Percentiles rank a stretch among this genome's conserved stretches.
These are phyloP conservation scores for Pristionchus maxplancki DNA, from an alignment of 2,888 invertebrate genomes.

Conservation along the genomic window DNA sequence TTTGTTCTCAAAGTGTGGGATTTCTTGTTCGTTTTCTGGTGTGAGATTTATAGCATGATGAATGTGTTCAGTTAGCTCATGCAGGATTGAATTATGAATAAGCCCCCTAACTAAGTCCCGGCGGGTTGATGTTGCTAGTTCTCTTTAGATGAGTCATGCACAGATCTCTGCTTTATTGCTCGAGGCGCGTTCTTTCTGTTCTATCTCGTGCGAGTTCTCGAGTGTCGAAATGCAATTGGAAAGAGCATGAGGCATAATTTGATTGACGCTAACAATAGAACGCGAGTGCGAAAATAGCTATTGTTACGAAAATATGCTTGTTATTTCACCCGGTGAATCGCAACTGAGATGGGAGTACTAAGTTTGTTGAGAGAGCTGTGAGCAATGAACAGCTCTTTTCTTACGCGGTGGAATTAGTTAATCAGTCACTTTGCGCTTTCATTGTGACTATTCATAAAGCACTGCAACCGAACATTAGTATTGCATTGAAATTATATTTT, in stretches of 20 bases:
- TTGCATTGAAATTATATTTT: too few species aligned
- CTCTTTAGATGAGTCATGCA: background rate
- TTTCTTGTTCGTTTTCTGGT: too few species aligned
- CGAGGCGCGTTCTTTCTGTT: background rate
- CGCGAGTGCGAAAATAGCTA: too few species aligned
- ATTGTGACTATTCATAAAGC: too few species aligned
- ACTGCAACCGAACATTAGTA: too few species aligned
- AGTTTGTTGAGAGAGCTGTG: background rate
- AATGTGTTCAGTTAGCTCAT: too few species aligned
- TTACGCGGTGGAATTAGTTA: too few species aligned
- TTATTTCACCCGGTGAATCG: background rate
- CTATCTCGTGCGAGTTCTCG: constrained; percentile 39
- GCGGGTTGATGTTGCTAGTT: background rate
- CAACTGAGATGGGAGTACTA: background rate
- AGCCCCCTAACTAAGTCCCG: background rate
- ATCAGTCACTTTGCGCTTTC: too few species aligned
- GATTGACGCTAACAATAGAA: background rate
- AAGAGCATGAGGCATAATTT: constrained; percentile 7
- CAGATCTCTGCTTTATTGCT: background rate
- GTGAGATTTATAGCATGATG: too few species aligned
- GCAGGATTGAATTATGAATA: background rate
- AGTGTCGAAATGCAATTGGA: background rate
- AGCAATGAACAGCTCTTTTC: background rate
- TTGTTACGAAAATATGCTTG: background rate
- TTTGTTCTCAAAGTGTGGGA: too few species aligned